These are phyloP conservation scores for Drosophila subquinaria DNA, from an alignment of 2,888 invertebrate species.

Conservation along the genomic window DNA sequence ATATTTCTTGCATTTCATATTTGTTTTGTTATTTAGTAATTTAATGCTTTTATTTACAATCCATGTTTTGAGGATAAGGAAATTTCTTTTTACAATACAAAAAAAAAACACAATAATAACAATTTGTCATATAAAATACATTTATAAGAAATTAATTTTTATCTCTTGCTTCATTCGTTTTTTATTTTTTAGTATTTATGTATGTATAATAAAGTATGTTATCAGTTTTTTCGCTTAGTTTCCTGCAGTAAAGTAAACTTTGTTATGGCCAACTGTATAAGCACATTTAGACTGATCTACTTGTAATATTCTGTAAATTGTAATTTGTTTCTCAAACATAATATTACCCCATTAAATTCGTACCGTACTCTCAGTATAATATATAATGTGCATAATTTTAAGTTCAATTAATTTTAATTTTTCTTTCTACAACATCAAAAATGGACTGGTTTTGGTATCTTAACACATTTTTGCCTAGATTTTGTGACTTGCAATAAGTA, in stretches of 20 bases:
- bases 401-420: conserved; percentile 17
- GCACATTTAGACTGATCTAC: conserved; percentile 65
- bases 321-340: conserved; percentile 34
- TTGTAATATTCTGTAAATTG: conserved; percentile 31
- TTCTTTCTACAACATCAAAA: conserved; percentile 69
- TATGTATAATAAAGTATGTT: conserved; percentile 38
- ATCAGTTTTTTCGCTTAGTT: conserved; percentile 55
- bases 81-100: conserved; percentile 25
- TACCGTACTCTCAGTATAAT: conserved; percentile 47
- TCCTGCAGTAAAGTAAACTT: conserved; percentile 61
- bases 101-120: conserved; percentile 37
- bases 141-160: conserved; percentile 58
- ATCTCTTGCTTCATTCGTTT: conserved; percentile 6
- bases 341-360: conserved; percentile 65
- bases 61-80: conserved; percentile 13
- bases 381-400: conserved; percentile 13
- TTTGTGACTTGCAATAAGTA: conserved; percentile 28
- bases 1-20: conserved; percentile 49
- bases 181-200: conserved; percentile 23
- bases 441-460: conserved; percentile 62
- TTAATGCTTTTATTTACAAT: conserved; percentile 32
- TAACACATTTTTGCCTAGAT: conserved; percentile 32
- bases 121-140: conserved; percentile 63
- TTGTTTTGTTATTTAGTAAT: conserved; percentile 25
- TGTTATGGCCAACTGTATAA: conserved; percentile 56